Percentiles rank a stretch among this genome's conserved stretches.
Evolutionary conservation across 2,888 invertebrate species (phyloP).

Genomic region (Tiliacea aurago): DNA sequence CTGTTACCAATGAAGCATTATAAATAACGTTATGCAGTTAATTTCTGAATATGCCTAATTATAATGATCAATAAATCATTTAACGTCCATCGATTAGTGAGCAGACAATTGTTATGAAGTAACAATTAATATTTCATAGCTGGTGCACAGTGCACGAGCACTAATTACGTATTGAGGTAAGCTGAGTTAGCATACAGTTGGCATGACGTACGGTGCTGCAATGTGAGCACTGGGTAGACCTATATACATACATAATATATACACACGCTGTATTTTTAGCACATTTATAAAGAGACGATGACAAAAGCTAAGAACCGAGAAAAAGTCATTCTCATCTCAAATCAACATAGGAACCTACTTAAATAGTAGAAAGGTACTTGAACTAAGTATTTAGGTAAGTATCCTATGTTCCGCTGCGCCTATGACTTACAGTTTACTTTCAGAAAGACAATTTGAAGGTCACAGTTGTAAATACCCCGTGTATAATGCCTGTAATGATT

Average conservation of each 20-base stretch:
- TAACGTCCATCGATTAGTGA: conserved; percentile 51
- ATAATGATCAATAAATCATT: conserved; percentile 54
- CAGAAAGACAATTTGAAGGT: conserved; percentile 51
- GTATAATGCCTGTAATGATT: conserved; percentile 50
- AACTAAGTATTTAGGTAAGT: too few relatives aligned
- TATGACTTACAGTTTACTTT: conserved; percentile 28
- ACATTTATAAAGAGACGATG: conserved; percentile 41
- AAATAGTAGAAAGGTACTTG: not conserved
- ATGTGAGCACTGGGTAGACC: conserved; percentile 29
- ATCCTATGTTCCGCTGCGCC: not conserved
- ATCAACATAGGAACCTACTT: not conserved
- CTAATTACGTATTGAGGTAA: conserved; percentile 57
- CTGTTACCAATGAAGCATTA: conserved; percentile 1
- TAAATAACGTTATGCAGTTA: conserved; percentile 17
- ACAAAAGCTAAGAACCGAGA: conserved; percentile 22
- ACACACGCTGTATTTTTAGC: not conserved
- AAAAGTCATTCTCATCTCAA: not conserved
- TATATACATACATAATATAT: not conserved
- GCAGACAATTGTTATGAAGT: conserved; percentile 51
- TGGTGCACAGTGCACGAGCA: conserved; percentile 35
- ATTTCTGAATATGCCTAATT: conserved; percentile 38
- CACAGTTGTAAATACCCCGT: conserved; percentile 37
- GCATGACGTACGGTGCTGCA: conserved; percentile 43
- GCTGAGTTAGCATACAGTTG: conserved; percentile 25
- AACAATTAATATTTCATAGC: conserved; percentile 56